A percentile compares a stretch with the other conserved stretches of the same genome.
These are phyloP conservation scores for Agelaius tricolor DNA, from an alignment of 2,113 vertebrate genomes.

Conservation along the genomic window DNA sequence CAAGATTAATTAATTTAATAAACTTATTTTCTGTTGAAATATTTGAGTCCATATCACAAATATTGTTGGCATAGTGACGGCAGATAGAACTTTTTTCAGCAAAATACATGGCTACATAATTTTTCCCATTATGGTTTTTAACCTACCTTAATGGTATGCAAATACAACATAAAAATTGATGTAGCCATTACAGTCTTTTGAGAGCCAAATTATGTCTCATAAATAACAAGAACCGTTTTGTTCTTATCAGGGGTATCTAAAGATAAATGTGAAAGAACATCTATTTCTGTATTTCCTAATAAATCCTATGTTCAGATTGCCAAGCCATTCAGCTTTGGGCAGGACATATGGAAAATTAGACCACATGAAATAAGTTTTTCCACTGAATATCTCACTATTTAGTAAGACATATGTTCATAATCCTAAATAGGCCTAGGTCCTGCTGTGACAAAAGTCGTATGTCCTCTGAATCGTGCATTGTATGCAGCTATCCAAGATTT, in stretches of 20 bases:
- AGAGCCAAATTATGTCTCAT: not conserved
- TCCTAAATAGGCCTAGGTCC: not conserved
- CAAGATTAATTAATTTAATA: not conserved
- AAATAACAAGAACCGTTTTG: not conserved
- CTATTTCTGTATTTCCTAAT: not conserved
- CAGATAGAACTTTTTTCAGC: not conserved
- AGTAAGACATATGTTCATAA: not conserved
- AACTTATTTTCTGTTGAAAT: not conserved
- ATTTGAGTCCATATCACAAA: not conserved
- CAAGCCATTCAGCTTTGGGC: not conserved
- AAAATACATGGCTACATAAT: not conserved
- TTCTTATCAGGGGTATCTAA: not conserved
- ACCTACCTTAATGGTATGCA: not conserved
- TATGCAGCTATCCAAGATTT: not conserved
- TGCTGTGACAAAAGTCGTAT: not conserved
- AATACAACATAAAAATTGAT: not conserved
- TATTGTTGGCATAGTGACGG: fast-evolving
- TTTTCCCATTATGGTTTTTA: not conserved
- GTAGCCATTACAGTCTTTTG: not conserved
- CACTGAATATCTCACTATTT: not conserved
- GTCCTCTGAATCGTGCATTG: not conserved
- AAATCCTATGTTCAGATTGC: not conserved
- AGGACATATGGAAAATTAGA: not conserved
- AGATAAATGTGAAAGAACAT: not conserved
- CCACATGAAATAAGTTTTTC: not conserved